phyloP scores from a whole-genome alignment of 1,140 invertebrate species.

The Heliothis virescens region DNA sequence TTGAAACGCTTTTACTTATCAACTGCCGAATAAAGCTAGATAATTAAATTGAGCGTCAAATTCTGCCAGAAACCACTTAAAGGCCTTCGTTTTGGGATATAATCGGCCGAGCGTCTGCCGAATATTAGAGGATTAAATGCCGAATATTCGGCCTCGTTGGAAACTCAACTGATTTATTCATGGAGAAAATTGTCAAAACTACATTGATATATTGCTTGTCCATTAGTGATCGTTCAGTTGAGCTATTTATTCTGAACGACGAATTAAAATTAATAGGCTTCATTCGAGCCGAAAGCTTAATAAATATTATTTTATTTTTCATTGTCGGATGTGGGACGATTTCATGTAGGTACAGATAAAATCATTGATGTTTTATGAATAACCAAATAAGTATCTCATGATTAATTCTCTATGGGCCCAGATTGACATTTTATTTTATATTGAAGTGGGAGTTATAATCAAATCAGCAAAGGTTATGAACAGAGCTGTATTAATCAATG shows the following conservation, averaged over 20 bases:
- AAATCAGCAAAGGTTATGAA: no score
- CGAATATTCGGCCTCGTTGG: conserved; percentile 17
- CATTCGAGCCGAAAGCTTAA: conserved; percentile 10
- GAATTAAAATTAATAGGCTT: conserved; percentile 29
- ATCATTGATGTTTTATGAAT: not conserved
- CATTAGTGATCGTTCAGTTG: conserved; percentile 35
- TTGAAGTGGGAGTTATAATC: no score
- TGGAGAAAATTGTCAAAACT: conserved; percentile 47
- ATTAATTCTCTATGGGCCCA: no score
- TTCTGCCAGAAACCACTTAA: conserved; percentile 10
- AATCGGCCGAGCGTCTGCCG: conserved; percentile 13
- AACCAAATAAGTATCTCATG: not conserved
- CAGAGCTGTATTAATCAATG: no score
- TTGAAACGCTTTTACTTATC: conserved; percentile 5
- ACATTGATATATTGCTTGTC: conserved; percentile 35
- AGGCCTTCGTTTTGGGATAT: conserved; percentile 1
- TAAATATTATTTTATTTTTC: conserved; percentile 17
- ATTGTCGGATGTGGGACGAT: not conserved
- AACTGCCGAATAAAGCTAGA: conserved; percentile 32
- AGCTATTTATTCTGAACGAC: conserved; percentile 29
- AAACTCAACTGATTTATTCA: conserved; percentile 35
- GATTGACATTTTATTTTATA: no score
- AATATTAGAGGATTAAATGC: conserved; percentile 37
- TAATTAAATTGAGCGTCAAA: conserved; percentile 24
- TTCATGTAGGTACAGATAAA: not conserved